phyloP scores from a whole-genome alignment of 2,888 invertebrate genomes.

The Monoplex corrugatus region DNA sequence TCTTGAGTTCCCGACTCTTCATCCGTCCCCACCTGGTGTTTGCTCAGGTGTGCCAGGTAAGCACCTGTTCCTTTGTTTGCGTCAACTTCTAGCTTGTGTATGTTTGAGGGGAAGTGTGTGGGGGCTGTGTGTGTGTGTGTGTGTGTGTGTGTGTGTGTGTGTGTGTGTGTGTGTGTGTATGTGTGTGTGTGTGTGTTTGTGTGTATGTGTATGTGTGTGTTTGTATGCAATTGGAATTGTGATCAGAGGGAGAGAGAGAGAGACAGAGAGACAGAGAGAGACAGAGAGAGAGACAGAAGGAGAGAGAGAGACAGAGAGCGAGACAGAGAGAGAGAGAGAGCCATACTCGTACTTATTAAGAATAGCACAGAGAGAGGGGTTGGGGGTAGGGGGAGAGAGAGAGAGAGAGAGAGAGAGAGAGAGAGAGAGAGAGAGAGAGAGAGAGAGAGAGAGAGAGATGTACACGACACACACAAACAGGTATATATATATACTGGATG shows the following conservation, averaged over 20 bases:
- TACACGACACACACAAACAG: too few species aligned
- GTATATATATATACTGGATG: too few species aligned
- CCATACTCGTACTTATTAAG: too few species aligned
- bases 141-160: neutral
- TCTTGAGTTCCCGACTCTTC: constrained; percentile 95
- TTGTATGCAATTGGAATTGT: neutral
- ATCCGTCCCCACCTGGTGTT: constrained; percentile 95
- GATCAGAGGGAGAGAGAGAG: neutral
- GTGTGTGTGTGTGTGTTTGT: neutral
- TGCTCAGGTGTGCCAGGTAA: constrained; percentile 87
- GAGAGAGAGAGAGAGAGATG: too few species aligned
- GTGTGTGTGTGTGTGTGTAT: neutral
- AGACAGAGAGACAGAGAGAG: neutral
- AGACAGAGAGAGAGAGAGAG: neutral
- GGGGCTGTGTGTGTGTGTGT: neutral
- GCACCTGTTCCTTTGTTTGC: neutral
- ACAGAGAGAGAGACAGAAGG: neutral
- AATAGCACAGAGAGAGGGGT: too few species aligned
- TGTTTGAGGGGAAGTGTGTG: neutral
- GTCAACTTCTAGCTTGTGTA: neutral
- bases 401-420: too few species aligned
- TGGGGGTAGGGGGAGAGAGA: too few species aligned
- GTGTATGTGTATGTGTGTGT: neutral
- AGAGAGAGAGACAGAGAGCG: neutral
- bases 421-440: too few species aligned